phyloP scores from a whole-genome alignment of 1,140 invertebrate genomes.

The Drosophila dunni region DNA sequence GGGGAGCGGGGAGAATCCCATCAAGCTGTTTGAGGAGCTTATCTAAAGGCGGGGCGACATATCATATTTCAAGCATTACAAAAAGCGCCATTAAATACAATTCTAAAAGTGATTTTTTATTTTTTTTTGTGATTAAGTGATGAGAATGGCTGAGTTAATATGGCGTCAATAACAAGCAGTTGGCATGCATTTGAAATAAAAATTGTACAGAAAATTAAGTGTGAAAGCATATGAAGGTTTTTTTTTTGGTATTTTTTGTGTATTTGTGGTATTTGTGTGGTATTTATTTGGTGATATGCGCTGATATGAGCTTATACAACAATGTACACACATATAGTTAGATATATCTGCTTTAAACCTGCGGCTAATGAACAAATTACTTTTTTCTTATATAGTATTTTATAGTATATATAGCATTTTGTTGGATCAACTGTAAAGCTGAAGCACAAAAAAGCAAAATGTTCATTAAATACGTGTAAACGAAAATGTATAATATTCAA shows the following conservation, averaged over 20 bases:
- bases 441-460: conserved; percentile 77
- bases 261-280: conserved; percentile 9
- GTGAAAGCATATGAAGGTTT: conserved; percentile 62
- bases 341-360: conserved; percentile 42
- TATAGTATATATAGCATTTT: conserved; percentile 12
- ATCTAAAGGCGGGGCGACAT: conserved; percentile 61
- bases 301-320: conserved; percentile 28
- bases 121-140: conserved; percentile 23
- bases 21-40: conserved; percentile 28
- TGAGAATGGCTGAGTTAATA: conserved; percentile 15
- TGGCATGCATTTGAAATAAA: conserved; percentile 67
- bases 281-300: conserved; percentile 28
- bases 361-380: conserved; percentile 77
- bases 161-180: conserved; percentile 52
- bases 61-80: conserved; percentile 58
- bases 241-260: conserved; percentile 1
- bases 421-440: conserved; percentile 57
- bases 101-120: conserved; percentile 33
- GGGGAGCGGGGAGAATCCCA: conserved; percentile 15
- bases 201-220: conserved; percentile 49
- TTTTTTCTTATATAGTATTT: conserved; percentile 50
- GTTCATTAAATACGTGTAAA: conserved; percentile 85
- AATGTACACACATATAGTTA: conserved; percentile 22
- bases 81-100: conserved; percentile 59
- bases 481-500: conserved; percentile 85